These are phyloP conservation scores for Torymus texanus DNA, from an alignment of 2,888 invertebrate genomes.

Conservation along the genomic window DNA sequence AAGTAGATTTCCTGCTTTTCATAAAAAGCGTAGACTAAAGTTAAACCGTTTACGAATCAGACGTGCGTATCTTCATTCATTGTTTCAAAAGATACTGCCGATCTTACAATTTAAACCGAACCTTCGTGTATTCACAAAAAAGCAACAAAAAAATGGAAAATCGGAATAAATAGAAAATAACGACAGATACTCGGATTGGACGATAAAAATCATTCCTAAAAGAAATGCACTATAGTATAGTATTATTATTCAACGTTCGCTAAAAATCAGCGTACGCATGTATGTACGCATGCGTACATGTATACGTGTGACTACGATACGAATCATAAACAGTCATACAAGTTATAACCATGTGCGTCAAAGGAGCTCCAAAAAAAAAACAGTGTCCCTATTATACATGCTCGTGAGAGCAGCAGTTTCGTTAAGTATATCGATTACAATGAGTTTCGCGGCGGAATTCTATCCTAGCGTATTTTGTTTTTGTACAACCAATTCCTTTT, in stretches of 20 bases:
- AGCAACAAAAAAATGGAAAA: too few relatives aligned
- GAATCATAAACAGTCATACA: slow-evolving; percentile 2
- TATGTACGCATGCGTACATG: too few relatives aligned
- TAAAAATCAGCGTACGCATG: slow-evolving; percentile 4
- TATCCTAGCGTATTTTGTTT: slow-evolving; percentile 21
- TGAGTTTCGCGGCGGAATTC: not conserved
- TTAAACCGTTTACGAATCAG: slow-evolving; percentile 3
- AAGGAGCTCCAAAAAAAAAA: not conserved
- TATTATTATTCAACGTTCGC: not conserved
- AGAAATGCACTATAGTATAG: too few relatives aligned
- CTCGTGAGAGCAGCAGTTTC: slow-evolving; percentile 1
- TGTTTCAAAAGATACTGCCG: not conserved
- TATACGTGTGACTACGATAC: not conserved
- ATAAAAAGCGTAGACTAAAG: slow-evolving; percentile 6
- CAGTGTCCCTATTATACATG: not conserved
- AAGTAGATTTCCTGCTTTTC: slow-evolving; percentile 11
- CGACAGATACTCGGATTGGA: too few relatives aligned
- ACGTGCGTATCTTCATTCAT: not conserved
- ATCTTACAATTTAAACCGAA: not conserved
- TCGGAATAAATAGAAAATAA: too few relatives aligned
- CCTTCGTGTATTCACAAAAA: too few relatives aligned
- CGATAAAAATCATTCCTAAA: too few relatives aligned
- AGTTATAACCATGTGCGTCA: slow-evolving; percentile 25
- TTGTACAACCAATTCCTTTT: slow-evolving; percentile 44
- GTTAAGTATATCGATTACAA: slow-evolving; percentile 22